phyloP scores from a whole-genome alignment of 2,797 vertebrate genomes.

The Urophycis tenuis region DNA sequence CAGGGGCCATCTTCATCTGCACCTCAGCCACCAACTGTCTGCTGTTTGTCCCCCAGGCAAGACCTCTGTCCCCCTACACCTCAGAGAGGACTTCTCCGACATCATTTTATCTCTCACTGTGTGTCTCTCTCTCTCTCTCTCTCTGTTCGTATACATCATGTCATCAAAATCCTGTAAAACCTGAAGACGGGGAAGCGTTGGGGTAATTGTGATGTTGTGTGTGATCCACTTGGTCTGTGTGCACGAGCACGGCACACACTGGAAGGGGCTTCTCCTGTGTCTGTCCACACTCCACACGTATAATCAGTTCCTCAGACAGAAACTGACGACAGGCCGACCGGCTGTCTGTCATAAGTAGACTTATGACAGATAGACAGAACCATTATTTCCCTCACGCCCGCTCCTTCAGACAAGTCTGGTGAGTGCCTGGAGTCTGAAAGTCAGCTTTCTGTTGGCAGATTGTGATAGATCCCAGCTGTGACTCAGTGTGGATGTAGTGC shows the following conservation, averaged over 20 bases:
- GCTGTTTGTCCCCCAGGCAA: conserved; percentile 91
- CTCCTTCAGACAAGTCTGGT: conserved; percentile 23
- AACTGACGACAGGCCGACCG: conserved; percentile 17
- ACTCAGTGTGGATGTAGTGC: too few relatives aligned
- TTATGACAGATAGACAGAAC: conserved; percentile 1
- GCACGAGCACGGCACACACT: neutral
- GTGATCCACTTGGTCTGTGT: neutral
- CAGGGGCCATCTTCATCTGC: conserved; percentile 90
- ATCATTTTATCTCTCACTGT: too few relatives aligned
- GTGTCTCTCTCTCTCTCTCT: too few relatives aligned
- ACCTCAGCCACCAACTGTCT: conserved; percentile 88
- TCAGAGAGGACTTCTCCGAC: too few relatives aligned
- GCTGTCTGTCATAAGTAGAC: too few relatives aligned
- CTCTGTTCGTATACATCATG: too few relatives aligned
- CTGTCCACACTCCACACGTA: neutral
- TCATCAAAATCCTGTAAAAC: too few relatives aligned
- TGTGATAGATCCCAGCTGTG: too few relatives aligned
- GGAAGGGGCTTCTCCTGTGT: neutral
- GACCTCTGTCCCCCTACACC: conserved; percentile 18
- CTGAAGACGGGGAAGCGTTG: too few relatives aligned
- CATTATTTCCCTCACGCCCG: neutral
- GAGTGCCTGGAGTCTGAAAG: conserved; percentile 10
- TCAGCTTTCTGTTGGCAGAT: conserved; percentile 23
- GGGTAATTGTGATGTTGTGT: neutral
- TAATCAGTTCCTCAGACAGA: neutral